phyloP scores from a whole-genome alignment of 1,140 invertebrate species.

The Sitodiplosis mosellana region DNA sequence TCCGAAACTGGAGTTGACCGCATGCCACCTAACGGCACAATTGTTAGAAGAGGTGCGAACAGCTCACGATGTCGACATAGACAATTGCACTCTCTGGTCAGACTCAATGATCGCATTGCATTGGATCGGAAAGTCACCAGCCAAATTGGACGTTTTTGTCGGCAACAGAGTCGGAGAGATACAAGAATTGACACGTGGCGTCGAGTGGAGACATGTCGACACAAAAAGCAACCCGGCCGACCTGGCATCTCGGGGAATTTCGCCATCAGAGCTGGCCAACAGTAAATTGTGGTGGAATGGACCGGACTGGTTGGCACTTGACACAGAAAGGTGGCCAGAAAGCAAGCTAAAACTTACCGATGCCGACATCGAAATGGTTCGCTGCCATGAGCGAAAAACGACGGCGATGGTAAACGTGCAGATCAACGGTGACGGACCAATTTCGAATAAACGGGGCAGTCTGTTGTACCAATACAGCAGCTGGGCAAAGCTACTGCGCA shows the following conservation, averaged over 20 bases:
- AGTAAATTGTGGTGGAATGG: slow-evolving; percentile 20
- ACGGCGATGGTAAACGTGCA: neutral
- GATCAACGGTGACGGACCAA: neutral
- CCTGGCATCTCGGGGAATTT: slow-evolving; percentile 14
- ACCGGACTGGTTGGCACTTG: slow-evolving; percentile 8
- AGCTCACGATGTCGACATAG: no score
- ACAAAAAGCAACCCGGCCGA: slow-evolving; percentile 21
- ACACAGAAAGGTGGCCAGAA: neutral
- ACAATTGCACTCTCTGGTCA: slow-evolving; percentile 5
- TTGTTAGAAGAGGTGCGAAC: slow-evolving; percentile 7
- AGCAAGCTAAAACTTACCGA: neutral
- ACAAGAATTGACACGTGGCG: slow-evolving; percentile 7
- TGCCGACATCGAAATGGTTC: neutral
- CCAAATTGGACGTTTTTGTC: slow-evolving; percentile 7
- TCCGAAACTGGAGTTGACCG: slow-evolving; percentile 12
- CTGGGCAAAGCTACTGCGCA: neutral
- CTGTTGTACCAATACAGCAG: neutral
- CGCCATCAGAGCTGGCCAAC: slow-evolving; percentile 8
- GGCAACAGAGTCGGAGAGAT: slow-evolving; percentile 16
- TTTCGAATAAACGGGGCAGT: neutral
- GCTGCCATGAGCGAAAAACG: neutral
- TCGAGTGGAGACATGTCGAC: slow-evolving; percentile 15
- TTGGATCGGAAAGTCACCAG: slow-evolving; percentile 15
- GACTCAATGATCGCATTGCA: slow-evolving; percentile 20
- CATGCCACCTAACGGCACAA: slow-evolving; percentile 6